Evolutionary conservation across 2,797 vertebrate genomes (phyloP).

Genomic region (Enteromius trimaculatus): DNA sequence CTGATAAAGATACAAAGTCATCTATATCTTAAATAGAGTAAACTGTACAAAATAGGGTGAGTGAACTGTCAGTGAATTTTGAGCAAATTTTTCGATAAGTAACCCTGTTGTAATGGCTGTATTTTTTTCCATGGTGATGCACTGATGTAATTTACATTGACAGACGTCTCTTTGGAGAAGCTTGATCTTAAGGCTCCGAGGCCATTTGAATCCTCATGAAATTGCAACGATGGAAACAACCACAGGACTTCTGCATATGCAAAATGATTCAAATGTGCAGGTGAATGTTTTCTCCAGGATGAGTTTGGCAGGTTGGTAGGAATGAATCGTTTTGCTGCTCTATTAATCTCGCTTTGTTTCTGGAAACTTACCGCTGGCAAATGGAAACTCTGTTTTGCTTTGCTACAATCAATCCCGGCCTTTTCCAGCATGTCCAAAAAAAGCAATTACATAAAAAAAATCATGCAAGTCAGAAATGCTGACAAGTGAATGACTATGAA

Average conservation of each 20-base stretch:
- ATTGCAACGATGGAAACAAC: not conserved
- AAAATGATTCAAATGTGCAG: conserved; percentile 17
- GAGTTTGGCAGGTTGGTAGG: not conserved
- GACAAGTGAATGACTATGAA: not conserved
- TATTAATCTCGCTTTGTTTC: not conserved
- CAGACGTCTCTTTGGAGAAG: not conserved
- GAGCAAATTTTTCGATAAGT: not conserved
- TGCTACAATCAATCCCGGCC: not conserved
- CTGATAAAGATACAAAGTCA: not conserved
- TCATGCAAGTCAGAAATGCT: not conserved
- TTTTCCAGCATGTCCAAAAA: not conserved
- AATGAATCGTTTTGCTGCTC: conserved; percentile 4
- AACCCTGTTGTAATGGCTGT: not conserved
- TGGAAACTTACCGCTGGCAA: not conserved
- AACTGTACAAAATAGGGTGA: not conserved
- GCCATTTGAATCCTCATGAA: not conserved
- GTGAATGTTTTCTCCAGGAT: conserved; percentile 22
- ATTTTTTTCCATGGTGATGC: not conserved
- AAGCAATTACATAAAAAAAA: not conserved
- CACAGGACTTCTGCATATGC: not conserved
- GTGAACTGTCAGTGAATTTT: not conserved
- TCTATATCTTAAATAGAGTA: not conserved
- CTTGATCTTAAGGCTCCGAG: not conserved
- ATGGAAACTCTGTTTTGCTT: not conserved
- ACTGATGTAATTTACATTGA: not conserved